Evolutionary conservation across 2,113 vertebrate species (phyloP).

Genomic region (Phyllostomus hastatus): DNA sequence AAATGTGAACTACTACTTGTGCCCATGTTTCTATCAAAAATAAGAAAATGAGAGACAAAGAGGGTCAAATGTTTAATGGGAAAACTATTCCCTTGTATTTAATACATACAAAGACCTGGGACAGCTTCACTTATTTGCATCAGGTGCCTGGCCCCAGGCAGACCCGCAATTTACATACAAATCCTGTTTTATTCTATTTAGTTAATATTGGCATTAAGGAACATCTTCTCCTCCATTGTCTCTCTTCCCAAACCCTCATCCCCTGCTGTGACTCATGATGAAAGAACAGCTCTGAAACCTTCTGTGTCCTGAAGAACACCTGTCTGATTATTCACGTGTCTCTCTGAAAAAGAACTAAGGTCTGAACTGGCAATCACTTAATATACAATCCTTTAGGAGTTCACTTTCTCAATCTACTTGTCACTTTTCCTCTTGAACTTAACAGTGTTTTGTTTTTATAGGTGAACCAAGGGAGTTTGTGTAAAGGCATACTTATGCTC

Average conservation of each 20-base stretch:
- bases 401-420: background rate
- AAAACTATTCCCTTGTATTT: background rate
- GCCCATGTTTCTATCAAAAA: background rate
- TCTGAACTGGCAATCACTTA: background rate
- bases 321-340: background rate
- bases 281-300: background rate
- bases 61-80: background rate
- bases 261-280: background rate
- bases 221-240: background rate
- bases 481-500: background rate
- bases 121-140: background rate
- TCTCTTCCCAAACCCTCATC: background rate
- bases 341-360: background rate
- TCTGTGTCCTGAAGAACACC: background rate
- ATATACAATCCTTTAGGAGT: background rate
- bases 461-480: background rate
- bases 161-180: background rate
- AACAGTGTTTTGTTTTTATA: background rate
- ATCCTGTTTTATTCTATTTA: background rate
- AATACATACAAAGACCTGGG: background rate
- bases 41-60: constrained; percentile 10
- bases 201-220: background rate
- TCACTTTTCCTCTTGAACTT: background rate
- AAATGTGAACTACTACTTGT: background rate
- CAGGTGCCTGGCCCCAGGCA: background rate